Conservation (phyloP, 2,797 vertebrate species). For the Fratercula arctica region DNA sequence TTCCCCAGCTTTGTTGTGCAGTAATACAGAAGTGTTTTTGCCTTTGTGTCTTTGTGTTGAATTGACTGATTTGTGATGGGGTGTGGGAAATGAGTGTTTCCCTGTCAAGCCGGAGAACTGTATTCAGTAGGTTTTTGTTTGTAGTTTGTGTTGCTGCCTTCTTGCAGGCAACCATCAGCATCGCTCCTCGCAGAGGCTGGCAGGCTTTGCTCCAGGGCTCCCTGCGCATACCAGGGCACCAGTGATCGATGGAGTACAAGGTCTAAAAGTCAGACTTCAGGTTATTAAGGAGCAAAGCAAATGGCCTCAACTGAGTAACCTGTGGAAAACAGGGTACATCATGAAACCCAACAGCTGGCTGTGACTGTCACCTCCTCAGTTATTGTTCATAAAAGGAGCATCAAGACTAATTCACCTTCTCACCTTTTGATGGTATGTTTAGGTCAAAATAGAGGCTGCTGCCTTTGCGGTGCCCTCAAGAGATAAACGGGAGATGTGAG, state of each 20-base stretch:
- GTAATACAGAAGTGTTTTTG: constrained; percentile 19
- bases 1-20: constrained; percentile 36
- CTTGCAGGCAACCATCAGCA: neutral
- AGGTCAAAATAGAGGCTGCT: neutral
- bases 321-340: neutral
- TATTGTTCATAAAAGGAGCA: neutral
- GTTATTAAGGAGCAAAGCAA: neutral
- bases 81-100: constrained; percentile 1
- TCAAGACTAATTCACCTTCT: neutral
- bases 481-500: neutral
- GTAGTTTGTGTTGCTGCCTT: neutral
- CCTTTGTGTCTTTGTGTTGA: constrained; percentile 11
- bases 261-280: neutral
- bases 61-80: constrained; percentile 45
- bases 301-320: neutral
- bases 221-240: neutral
- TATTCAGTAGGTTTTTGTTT: constrained; percentile 1
- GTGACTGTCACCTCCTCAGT: neutral
- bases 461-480: neutral
- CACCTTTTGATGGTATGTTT: neutral
- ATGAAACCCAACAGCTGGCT: neutral
- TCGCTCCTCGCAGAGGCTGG: neutral
- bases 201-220: neutral
- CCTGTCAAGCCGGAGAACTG: neutral
- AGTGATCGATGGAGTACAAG: accelerated